Evolutionary conservation across 2,113 vertebrate species (phyloP).

Genomic region (Boleophthalmus pectinirostris): DNA sequence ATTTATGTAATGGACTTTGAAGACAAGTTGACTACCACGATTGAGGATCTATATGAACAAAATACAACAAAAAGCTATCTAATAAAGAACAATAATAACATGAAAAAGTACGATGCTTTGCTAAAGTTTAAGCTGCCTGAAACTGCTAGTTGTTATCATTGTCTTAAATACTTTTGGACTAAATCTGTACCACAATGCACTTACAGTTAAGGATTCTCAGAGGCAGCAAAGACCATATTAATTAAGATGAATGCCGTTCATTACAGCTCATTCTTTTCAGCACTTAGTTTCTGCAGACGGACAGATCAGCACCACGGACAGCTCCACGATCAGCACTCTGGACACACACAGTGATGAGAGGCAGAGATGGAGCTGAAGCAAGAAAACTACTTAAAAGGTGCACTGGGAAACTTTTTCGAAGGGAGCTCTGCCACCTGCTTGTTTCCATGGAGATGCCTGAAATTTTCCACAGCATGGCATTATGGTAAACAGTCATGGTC

Average conservation of each 20-base stretch:
- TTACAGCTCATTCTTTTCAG: neutral
- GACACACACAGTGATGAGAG: constrained; percentile 15
- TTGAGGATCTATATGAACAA: too few relatives aligned
- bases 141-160: neutral
- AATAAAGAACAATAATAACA: too few relatives aligned
- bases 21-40: too few relatives aligned
- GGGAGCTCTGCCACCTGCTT: neutral
- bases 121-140: neutral
- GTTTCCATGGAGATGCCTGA: neutral
- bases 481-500: too few relatives aligned
- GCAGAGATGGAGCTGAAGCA: neutral
- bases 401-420: neutral
- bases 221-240: neutral
- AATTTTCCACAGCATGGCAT: neutral
- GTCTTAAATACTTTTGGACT: neutral
- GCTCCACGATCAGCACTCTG: constrained; percentile 34
- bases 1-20: too few relatives aligned
- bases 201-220: neutral
- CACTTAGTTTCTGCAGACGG: constrained; percentile 5
- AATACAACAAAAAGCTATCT: too few relatives aligned
- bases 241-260: neutral
- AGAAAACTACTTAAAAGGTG: neutral
- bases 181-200: neutral
- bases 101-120: neutral
- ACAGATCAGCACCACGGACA: constrained; percentile 21